Evolutionary conservation across 2,888 invertebrate species (phyloP), one percentile per base, ranked within the genome.

Genomic region (Drosophila maculinotata): DNA sequence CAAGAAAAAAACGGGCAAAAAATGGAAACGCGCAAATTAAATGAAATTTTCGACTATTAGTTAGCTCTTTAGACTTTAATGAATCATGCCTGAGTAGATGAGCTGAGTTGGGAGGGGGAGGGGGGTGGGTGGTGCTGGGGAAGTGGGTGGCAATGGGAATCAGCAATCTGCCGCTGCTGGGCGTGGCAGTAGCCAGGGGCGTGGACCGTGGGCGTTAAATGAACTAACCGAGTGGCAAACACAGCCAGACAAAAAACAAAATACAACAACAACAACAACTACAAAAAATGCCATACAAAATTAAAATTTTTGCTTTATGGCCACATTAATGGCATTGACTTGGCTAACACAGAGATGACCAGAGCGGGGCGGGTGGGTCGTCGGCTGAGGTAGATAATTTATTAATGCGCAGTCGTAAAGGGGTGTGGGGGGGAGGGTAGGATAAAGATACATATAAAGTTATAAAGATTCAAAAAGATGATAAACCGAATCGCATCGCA

Each of bases 11-110:
- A 25, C 15, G 28, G 3, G 17, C 28, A 47, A 49, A 38, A 76
- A 72, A 64, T 73, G 28, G 36, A 73, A 51, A 60, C 49, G 78
- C 71, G 69, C 63, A 66, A 79, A 83, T 84, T 69, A 63, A 78
- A 80, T 75, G 58, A 75, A 74, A 72, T 83, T 75, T 79, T 80
- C 66, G 74, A 74, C 79, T 77, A 79, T 77, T 83, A 73, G 74
- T 73, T 65, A 62, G 84, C 81, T 81, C 75, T 84, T 80, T 73
- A 80, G 81, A 80, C 78, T 83, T 80, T 69, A 83, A 79, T 79
- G 79, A 79, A 79, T 79, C 79, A 79, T 79, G 73, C 23, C 39
- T 38, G 59, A 39, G 20, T 60, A n/a, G n/a, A n/a, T 33, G 33
- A 20, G 12, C 3, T n/a, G 8, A 20, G 3, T 23, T 8, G n/a